A percentile compares a stretch with the other conserved stretches of the same genome.
Evolutionary conservation across 2,113 vertebrate genomes (phyloP).

Genomic region (Callorhinus ursinus): DNA sequence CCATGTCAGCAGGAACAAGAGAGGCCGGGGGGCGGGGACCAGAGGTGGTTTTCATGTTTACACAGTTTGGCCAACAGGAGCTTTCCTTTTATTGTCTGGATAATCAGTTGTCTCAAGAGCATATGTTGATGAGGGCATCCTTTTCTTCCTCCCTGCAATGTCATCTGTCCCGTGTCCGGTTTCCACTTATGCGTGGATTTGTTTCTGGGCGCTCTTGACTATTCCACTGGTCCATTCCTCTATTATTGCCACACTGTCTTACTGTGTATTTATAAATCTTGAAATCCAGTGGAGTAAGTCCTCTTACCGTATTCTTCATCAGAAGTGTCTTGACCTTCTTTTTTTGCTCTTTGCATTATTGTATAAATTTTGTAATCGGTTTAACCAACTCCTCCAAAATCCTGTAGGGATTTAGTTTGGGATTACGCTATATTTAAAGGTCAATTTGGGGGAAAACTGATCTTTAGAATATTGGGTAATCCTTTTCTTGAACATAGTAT

Average conservation of each 20-base stretch:
- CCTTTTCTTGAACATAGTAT: background rate
- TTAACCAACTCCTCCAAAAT: background rate
- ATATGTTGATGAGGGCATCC: background rate
- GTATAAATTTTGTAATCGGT: background rate
- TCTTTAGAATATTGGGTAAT: background rate
- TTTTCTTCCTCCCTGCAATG: background rate
- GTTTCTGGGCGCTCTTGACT: background rate
- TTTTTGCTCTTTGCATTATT: background rate
- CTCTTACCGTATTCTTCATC: background rate
- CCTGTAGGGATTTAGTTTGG: background rate
- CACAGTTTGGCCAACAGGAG: constrained; percentile 94
- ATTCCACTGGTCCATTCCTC: background rate
- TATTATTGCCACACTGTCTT: background rate
- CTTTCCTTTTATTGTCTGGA: background rate
- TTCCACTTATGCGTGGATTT: background rate
- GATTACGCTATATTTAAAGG: background rate
- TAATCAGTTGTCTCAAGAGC: background rate
- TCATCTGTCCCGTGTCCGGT: background rate
- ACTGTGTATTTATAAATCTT: background rate
- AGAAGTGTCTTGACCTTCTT: background rate
- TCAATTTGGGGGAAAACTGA: background rate
- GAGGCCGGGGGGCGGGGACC: constrained; percentile 96
- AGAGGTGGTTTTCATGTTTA: constrained; percentile 97
- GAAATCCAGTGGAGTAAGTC: background rate
- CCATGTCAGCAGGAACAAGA: constrained; percentile 97